phyloP scores from a whole-genome alignment of 2,888 invertebrate genomes.

The Athetis lepigone region DNA sequence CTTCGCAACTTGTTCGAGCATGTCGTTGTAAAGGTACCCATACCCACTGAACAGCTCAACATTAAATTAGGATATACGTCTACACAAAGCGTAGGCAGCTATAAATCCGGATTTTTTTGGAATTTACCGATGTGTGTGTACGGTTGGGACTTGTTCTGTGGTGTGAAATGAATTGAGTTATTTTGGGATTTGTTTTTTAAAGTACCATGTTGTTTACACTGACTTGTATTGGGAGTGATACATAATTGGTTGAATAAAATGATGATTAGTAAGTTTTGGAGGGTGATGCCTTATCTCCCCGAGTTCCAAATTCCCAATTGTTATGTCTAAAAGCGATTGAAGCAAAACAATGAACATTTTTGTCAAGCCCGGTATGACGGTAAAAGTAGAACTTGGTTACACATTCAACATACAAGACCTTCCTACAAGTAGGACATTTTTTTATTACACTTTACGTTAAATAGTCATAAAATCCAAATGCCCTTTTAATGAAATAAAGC shows the following conservation, averaged over 20 bases:
- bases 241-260: too few species aligned
- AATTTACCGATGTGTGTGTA: constrained; percentile 1
- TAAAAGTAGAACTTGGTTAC: too few species aligned
- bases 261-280: too few species aligned
- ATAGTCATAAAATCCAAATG: background rate
- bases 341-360: too few species aligned
- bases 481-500: background rate
- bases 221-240: too few species aligned
- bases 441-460: too few species aligned
- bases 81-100: constrained; percentile 32
- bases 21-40: constrained; percentile 57
- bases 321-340: too few species aligned
- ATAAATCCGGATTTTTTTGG: constrained; percentile 35
- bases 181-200: background rate
- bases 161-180: background rate
- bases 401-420: too few species aligned
- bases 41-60: constrained; percentile 46
- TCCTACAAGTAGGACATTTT: too few species aligned
- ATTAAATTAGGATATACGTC: constrained; percentile 54
- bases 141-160: constrained; percentile 4
- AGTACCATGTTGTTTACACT: background rate
- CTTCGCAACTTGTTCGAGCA: constrained; percentile 63
- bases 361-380: too few species aligned
- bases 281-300: too few species aligned
- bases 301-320: too few species aligned